Conservation (phyloP, 1,140 invertebrate species). For the Dinoponera quadriceps region DNA sequence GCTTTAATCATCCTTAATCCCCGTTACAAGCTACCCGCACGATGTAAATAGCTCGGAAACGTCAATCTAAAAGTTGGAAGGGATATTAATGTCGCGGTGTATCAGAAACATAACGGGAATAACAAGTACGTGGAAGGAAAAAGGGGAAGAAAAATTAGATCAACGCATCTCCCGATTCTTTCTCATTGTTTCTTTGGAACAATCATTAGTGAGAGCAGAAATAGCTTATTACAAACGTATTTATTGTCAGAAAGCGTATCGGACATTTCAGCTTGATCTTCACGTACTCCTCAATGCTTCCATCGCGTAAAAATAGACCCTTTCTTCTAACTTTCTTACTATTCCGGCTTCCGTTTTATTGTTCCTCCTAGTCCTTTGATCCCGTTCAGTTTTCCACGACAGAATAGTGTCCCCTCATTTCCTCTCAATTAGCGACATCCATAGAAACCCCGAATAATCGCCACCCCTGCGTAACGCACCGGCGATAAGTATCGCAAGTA, state of each 20-base stretch:
- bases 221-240: no score
- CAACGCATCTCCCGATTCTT: no score
- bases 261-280: no score
- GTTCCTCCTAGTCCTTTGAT: not conserved
- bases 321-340: no score
- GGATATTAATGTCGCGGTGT: conserved; percentile 58
- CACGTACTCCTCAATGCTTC: no score
- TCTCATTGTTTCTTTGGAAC: no score
- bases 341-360: not conserved
- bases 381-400: conserved; percentile 14
- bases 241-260: no score
- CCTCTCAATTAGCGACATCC: conserved; percentile 61
- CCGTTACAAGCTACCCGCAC: conserved; percentile 70
- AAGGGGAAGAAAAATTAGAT: no score
- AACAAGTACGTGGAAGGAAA: conserved; percentile 16
- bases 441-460: conserved; percentile 45
- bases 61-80: conserved; percentile 74
- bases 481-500: conserved; percentile 61
- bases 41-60: conserved; percentile 73
- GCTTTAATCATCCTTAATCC: conserved; percentile 73
- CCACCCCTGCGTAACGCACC: conserved; percentile 62
- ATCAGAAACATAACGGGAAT: conserved; percentile 44
- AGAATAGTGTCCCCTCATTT: conserved; percentile 42
- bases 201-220: no score
- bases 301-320: no score